These are phyloP conservation scores for Glossophaga mutica DNA, from an alignment of 2,797 vertebrate species.

Conservation along the genomic window DNA sequence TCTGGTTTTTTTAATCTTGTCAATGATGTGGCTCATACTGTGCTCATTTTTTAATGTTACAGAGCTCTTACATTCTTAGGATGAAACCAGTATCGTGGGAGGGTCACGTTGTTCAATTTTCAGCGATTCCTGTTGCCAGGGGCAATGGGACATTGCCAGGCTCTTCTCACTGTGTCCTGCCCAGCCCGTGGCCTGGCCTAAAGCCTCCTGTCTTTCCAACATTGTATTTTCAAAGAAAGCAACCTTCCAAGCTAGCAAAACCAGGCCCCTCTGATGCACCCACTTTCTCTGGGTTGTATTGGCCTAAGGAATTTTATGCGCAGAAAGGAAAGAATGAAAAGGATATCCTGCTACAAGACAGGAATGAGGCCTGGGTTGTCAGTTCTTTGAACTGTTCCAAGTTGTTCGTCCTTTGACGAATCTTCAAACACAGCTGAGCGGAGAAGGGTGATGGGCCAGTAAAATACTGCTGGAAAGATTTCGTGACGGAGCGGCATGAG, in stretches of 20 bases:
- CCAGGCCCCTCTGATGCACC: background rate
- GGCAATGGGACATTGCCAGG: background rate
- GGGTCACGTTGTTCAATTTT: background rate
- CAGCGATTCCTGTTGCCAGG: background rate
- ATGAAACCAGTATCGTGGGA: background rate
- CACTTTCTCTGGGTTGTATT: background rate
- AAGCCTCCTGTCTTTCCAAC: background rate
- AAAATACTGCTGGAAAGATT: background rate
- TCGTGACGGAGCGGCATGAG: background rate
- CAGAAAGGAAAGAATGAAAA: background rate
- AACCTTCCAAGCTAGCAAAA: background rate
- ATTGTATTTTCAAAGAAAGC: conserved; percentile 19
- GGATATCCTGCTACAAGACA: background rate
- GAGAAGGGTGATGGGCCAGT: background rate
- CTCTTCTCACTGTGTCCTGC: background rate
- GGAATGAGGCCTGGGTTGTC: conserved; percentile 7
- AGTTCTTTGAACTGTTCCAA: background rate
- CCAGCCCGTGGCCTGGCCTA: background rate
- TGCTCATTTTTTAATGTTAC: background rate
- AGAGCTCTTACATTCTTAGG: background rate
- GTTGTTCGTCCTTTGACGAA: background rate
- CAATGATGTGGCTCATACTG: background rate
- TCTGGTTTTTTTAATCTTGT: background rate
- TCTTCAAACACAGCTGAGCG: background rate
- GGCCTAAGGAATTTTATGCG: background rate